phyloP scores from a whole-genome alignment of 2,113 vertebrate species.

The Calyptomena viridis region DNA sequence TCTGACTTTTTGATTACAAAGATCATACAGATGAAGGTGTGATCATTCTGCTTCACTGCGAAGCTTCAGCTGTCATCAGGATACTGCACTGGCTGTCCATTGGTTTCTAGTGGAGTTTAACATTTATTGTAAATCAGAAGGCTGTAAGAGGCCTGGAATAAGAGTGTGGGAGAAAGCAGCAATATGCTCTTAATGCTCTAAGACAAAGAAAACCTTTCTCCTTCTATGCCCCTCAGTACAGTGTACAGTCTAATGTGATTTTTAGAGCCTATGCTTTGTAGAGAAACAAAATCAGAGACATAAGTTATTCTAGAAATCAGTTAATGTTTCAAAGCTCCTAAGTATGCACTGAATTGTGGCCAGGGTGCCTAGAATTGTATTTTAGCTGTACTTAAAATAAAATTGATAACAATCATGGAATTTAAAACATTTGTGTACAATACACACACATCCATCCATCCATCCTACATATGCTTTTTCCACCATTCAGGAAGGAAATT shows the following conservation, averaged over 20 bases:
- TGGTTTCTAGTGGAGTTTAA: neutral
- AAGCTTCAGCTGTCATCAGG: neutral
- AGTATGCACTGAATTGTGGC: neutral
- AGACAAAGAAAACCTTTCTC: neutral
- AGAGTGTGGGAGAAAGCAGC: neutral
- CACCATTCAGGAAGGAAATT: neutral
- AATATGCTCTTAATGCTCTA: neutral
- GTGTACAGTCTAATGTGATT: neutral
- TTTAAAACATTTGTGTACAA: neutral
- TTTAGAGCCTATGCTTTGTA: neutral
- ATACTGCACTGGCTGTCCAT: neutral
- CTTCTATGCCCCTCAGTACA: neutral
- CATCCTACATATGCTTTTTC: neutral
- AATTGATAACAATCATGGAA: neutral
- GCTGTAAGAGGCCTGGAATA: neutral
- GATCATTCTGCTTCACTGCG: neutral
- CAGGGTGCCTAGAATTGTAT: neutral
- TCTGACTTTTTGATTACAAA: neutral
- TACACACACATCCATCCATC: neutral
- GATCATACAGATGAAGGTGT: neutral
- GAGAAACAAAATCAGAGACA: neutral
- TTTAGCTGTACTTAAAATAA: neutral
- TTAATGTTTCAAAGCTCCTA: neutral
- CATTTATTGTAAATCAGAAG: neutral
- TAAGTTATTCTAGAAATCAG: neutral